Evolutionary conservation across 2,797 vertebrate species (phyloP), one percentile per base, ranked within the genome.

Genomic region (Podarcis lilfordi): DNA sequence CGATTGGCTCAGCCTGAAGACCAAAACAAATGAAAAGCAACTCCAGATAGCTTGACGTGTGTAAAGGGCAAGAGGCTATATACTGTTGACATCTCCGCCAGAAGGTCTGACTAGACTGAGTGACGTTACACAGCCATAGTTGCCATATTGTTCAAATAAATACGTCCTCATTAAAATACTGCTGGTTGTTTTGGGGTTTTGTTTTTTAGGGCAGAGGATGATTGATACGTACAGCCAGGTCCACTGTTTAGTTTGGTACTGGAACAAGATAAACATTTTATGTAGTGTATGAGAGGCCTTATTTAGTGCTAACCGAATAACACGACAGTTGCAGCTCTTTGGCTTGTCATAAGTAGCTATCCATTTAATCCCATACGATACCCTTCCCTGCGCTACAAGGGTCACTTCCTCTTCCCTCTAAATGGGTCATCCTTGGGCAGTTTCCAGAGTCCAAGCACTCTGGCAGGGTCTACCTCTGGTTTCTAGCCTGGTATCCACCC

Each of bases 71-170:
- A 95, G 90, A 94, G 72, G 84, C 89, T 92, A 91, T 2, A 1
- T 86, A 50, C 88, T 86, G 66, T 89, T 95, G 94, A 95, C 89
- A 94, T 93, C 88, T 89, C 93, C 91, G 88, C 91, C 94, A 94
- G 93, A 91, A 92, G 89, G 89, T 40, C 83, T 94, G 61, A 82
- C 86, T 87, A 90, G 88, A 84, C 84, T 80, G 79, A 91, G 64
- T 91, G 92, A 93, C 89, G 90, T 88, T 92, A 91, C 90, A 29
- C 35, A 83, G 91, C 92, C 92, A 91, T 79, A 94, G 45, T 79
- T 91, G 71, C 89, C 90, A 90, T 91, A 93, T 90, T 77, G 72
- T 35, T 80, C 82, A 84, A 45, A 64, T 85, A 66, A 80, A 23
- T 23, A 75, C 2, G 10, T 37, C 43, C 69, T 50, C n/a, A 43